Conservation (phyloP, 2,797 vertebrate genomes). For the Xenentodon cancila region DNA sequence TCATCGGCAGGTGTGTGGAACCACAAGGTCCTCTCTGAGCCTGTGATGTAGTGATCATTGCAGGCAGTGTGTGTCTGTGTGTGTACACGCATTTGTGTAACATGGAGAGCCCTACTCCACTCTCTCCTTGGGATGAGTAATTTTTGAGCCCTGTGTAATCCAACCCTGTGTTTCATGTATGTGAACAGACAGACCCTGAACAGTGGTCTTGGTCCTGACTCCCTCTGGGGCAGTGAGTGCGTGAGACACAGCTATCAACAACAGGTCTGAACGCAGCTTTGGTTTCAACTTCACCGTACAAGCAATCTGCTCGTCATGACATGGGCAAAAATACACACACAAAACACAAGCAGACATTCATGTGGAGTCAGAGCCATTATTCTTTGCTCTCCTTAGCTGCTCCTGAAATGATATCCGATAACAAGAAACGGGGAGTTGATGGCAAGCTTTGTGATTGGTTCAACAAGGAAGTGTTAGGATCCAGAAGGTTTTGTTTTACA, state of each 20-base stretch:
- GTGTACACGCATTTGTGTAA: conserved; percentile 41
- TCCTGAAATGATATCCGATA: conserved; percentile 65
- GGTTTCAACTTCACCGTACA: conserved; percentile 65
- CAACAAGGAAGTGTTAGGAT: conserved; percentile 56
- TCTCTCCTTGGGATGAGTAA: conserved; percentile 73
- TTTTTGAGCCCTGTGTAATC: conserved; percentile 76
- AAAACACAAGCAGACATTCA: conserved; percentile 45
- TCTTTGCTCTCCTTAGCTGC: conserved; percentile 39
- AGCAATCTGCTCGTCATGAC: conserved; percentile 64
- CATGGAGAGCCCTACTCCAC: conserved; percentile 59
- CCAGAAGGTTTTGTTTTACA: conserved; percentile 58
- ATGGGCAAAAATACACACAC: conserved; percentile 44
- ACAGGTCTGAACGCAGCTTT: conserved; percentile 66
- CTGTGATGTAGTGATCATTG: conserved; percentile 73
- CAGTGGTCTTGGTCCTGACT: conserved; percentile 70
- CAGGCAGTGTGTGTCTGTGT: conserved; percentile 35
- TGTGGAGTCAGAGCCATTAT: conserved; percentile 37
- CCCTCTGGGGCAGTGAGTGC: conserved; percentile 74
- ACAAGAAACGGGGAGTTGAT: conserved; percentile 39
- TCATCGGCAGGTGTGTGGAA: conserved; percentile 83
- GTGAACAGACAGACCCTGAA: conserved; percentile 76
- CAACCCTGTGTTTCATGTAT: conserved; percentile 76
- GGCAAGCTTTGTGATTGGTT: conserved; percentile 40
- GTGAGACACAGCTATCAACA: conserved; percentile 74
- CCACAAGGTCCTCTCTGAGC: conserved; percentile 71